These are phyloP conservation scores for Lagopus muta DNA, from an alignment of 2,113 vertebrate genomes.

Conservation along the genomic window DNA sequence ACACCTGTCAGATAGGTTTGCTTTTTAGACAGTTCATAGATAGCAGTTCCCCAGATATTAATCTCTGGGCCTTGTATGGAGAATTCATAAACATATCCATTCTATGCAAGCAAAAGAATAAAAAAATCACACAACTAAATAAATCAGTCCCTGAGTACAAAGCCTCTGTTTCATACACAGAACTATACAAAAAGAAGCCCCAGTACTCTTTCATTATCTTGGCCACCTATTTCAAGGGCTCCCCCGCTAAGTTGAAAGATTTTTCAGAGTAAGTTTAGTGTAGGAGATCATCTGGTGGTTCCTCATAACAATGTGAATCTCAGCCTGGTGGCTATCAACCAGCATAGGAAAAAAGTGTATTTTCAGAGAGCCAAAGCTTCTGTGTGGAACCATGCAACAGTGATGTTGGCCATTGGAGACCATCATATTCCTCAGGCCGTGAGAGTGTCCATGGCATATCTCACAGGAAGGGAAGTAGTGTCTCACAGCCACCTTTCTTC, in stretches of 20 bases:
- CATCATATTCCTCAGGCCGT: background rate
- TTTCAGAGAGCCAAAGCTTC: background rate
- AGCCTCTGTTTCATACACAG: background rate
- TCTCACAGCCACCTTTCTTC: background rate
- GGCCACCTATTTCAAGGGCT: background rate
- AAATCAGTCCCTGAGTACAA: background rate
- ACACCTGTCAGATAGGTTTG: background rate
- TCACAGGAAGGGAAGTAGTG: background rate
- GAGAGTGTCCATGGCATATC: background rate
- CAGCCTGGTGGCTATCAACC: background rate
- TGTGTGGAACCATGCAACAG: background rate
- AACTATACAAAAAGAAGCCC: background rate
- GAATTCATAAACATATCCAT: background rate
- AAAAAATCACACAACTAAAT: background rate
- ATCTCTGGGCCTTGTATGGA: background rate
- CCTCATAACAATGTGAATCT: background rate
- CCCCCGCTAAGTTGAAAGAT: rapidly evolving
- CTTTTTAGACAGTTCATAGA: background rate
- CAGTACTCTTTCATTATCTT: background rate
- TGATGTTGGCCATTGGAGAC: background rate
- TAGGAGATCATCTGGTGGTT: background rate
- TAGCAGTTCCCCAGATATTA: background rate
- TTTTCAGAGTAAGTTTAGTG: background rate
- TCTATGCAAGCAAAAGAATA: background rate
- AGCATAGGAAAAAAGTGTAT: background rate